Conservation (phyloP, 2,113 vertebrate genomes). For the Lagenorhynchus albirostris region DNA sequence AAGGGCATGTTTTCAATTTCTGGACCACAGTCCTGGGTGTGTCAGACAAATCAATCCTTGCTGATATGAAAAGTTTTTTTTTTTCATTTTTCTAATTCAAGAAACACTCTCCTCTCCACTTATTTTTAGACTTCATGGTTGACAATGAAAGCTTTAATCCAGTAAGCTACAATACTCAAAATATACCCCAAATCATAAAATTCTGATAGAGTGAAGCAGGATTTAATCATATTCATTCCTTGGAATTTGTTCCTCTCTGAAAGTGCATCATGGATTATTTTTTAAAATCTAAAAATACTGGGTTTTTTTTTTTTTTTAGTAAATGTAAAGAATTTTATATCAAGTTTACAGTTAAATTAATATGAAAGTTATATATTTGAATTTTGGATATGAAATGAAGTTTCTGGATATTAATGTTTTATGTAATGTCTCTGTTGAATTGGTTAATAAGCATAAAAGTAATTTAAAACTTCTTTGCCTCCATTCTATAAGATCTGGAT, state of each 20-base stretch:
- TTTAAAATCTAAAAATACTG: background rate
- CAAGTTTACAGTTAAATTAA: background rate
- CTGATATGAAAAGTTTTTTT: background rate
- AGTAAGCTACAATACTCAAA: background rate
- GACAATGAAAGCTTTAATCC: background rate
- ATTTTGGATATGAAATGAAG: background rate
- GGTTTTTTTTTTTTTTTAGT: background rate
- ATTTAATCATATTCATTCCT: slow-evolving; percentile 15
- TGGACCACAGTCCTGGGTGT: background rate
- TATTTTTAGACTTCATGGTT: background rate
- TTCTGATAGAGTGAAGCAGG: background rate
- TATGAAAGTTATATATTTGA: background rate
- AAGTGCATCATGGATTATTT: background rate
- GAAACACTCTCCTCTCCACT: background rate
- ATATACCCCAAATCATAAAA: background rate
- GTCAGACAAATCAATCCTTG: background rate
- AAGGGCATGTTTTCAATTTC: background rate
- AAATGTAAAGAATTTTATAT: background rate
- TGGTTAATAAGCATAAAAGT: background rate
- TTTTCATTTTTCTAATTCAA: background rate
- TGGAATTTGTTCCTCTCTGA: background rate
- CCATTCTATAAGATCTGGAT: background rate
- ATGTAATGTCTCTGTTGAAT: background rate
- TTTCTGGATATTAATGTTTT: background rate
- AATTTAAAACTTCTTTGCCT: slow-evolving; percentile 13